Base-by-base conservation (phyloP, 2,797 vertebrate genomes). In the Thaleichthys pacificus region DNA sequence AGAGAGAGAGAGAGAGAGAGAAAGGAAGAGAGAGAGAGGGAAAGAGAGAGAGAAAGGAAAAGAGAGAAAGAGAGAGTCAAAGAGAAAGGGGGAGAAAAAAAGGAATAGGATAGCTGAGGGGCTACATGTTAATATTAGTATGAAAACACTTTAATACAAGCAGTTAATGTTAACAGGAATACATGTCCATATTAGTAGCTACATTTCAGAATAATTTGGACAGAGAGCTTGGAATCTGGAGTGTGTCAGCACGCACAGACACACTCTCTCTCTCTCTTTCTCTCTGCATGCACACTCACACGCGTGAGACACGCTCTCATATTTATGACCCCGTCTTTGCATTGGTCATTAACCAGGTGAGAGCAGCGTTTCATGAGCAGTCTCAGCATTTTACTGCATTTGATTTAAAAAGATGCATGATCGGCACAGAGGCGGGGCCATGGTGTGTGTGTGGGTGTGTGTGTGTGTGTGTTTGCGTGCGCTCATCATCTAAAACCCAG, bases 321-420 rank as follows among this genome's bases (percentile, higher is more conserved):
- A 66, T 70, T 80, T 85, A 84, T 62, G 78, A 73, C 76, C 78
- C 70, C 68, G 76, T 84, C 78, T 85, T 77, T 79, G 76, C 86
- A 71, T 78, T 58, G 72, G 75, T 84, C 86, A 87, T 90, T 87
- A 89, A 90, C 81, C 80, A 82, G 86, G 82, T 85, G 83, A 85
- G 81, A 81, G 79, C 38, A 67, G 74, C 82, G 80, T 86, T 54
- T 83, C 87, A 88, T 77, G 80, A 82, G 84, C 81, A 88, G 82
- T 76, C 73, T 78, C 82, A 84, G 84, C 77, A 77, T 81, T 85
- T 84, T 84, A 73, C 77, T 78, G 80, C 71, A 68, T 83, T 80
- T 80, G 78, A 86, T 77, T 86, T 42, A 78, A 86, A 82, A 83
- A 83, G 80, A 85, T 82, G 84, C 78, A 82, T 80, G 66, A 81